phyloP scores from a whole-genome alignment of 1,140 invertebrate genomes.

The Drosophila gunungcola region DNA sequence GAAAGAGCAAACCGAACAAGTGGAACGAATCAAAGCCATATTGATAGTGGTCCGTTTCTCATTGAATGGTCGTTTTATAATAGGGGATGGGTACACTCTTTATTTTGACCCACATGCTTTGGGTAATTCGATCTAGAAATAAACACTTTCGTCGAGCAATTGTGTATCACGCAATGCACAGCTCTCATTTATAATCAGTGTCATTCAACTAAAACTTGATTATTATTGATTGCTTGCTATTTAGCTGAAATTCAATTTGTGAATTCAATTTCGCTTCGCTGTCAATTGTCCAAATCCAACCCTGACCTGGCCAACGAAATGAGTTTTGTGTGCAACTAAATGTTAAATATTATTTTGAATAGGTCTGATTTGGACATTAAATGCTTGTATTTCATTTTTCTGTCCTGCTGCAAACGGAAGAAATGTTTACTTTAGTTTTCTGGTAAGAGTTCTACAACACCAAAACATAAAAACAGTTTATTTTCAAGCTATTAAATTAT shows the following conservation, averaged over 20 bases:
- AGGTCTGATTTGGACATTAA: background rate
- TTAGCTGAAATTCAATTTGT: constrained; percentile 23
- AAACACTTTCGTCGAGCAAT: background rate
- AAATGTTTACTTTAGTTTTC: background rate
- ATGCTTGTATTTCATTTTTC: background rate
- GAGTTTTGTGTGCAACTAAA: background rate
- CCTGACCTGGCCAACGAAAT: background rate
- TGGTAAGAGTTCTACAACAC: background rate
- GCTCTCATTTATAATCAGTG: constrained; percentile 8
- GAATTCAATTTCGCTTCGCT: constrained; percentile 4
- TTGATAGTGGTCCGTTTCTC: constrained; percentile 42
- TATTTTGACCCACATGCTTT: constrained; percentile 1
- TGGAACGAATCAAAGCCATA: constrained; percentile 43
- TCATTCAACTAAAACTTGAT: background rate
- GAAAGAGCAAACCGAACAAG: constrained; percentile 42
- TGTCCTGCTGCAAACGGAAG: background rate
- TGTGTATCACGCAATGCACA: constrained; percentile 15
- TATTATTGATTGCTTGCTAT: constrained; percentile 26
- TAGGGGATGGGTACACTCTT: background rate
- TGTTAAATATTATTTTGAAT: background rate
- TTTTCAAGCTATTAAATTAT: too few relatives aligned
- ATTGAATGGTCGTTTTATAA: constrained; percentile 15
- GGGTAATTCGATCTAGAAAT: constrained; percentile 11
- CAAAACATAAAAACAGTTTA: too few relatives aligned
- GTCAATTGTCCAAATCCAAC: constrained; percentile 4